Evolutionary conservation across 2,888 invertebrate genomes (phyloP).

Genomic region (Cecidostiba fungosa): DNA sequence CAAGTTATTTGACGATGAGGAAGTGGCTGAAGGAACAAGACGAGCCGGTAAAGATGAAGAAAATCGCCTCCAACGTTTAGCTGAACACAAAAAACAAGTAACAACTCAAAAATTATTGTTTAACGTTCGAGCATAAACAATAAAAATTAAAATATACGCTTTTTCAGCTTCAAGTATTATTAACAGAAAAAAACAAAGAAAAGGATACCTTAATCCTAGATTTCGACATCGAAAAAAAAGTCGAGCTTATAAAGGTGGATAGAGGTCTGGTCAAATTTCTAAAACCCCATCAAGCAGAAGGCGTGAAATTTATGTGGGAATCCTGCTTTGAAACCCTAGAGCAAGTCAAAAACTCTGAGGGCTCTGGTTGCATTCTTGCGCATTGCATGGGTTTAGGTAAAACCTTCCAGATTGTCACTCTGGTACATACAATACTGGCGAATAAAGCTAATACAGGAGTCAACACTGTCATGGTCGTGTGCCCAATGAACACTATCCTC

Average conservation of each 20-base stretch:
- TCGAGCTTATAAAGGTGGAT: slow-evolving; percentile 89
- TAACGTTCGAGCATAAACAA: neutral
- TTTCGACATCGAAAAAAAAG: slow-evolving; percentile 89
- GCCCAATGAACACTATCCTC: slow-evolving; percentile 94
- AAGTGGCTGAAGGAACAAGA: slow-evolving; percentile 49
- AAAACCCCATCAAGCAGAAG: slow-evolving; percentile 92
- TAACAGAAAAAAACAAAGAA: slow-evolving; percentile 5
- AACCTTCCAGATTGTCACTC: slow-evolving; percentile 91
- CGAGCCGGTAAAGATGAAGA: slow-evolving; percentile 53
- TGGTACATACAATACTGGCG: slow-evolving; percentile 90
- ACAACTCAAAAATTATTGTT: neutral
- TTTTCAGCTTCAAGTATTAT: slow-evolving; percentile 22
- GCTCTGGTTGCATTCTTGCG: slow-evolving; percentile 94
- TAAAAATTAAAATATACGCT: neutral
- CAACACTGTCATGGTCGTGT: slow-evolving; percentile 90
- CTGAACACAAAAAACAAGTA: slow-evolving; percentile 42
- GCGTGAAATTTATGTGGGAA: slow-evolving; percentile 82
- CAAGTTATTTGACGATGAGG: slow-evolving; percentile 54
- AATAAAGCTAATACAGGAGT: slow-evolving; percentile 86
- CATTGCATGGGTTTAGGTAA: slow-evolving; percentile 98
- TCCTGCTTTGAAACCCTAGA: slow-evolving; percentile 91
- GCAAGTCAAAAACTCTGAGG: slow-evolving; percentile 84
- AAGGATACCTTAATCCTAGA: slow-evolving; percentile 86
- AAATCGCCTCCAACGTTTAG: slow-evolving; percentile 36
- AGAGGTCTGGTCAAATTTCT: slow-evolving; percentile 88